Evolutionary conservation across 1,140 invertebrate genomes (phyloP), one percentile per base, ranked within the genome.

Genomic region (Diorhabda carinulata): DNA sequence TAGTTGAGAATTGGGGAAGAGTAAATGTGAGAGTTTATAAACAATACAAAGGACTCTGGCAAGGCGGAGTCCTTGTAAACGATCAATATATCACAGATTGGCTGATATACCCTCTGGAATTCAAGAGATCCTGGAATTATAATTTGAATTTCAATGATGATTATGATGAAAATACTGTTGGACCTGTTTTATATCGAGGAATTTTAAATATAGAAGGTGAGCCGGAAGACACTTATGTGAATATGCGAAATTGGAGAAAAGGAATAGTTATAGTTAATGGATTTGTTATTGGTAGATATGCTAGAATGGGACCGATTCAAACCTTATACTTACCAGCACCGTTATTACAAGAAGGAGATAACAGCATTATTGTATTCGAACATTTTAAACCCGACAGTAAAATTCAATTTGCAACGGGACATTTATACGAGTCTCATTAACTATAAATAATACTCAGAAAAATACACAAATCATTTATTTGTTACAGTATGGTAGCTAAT

Each of bases 261-360:
- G 89, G 89, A 6, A 80, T 88, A 61, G 86, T 87, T 7, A 84
- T 89, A 67, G 72, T 90, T 1, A 90, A 90, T 81, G 87, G 87
- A 4, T 86, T 88, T 72, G 87, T 89, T 73, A 73, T 90, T 56
- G 89, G 88, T 8, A 77, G 88, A 64, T 89, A 89, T 76, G 75
- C 76, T 10, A 78, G 73, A 66, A 76, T 83, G 25, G 89, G 89
- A 2, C 89, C 89, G 0, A 84, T 86, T 73, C 77, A 82, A 69
- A 85, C 85, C 4, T 77, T 89, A 2, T 90, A 87, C 78, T 72
- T 89, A 59, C 88, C 88, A 43, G 86, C 81, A 5, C 84, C 86
- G 2, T 74, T 88, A 5, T 76, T 88, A 0, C 81, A 81, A 64
- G 61, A 70, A 41, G 86, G 86, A 10, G 67, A 74, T 4, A 88